Base-by-base conservation (phyloP, 2,888 invertebrate genomes). In the Prosopocoilus inquinatus region DNA sequence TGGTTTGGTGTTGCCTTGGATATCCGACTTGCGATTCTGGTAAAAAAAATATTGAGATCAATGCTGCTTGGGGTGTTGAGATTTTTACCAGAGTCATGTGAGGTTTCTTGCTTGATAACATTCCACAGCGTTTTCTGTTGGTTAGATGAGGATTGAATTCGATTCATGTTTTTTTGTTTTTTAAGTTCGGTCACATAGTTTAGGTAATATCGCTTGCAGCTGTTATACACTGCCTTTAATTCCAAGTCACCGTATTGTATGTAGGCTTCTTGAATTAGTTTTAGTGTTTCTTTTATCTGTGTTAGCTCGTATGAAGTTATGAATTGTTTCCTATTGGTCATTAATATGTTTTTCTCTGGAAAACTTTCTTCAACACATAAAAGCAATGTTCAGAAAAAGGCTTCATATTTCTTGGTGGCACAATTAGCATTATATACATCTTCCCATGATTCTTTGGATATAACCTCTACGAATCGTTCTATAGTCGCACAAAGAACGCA, bases 241-340 rank as follows among this genome's bases (percentile, higher is more conserved):
- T 45, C 15, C 5, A 8, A 2, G 7, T 28, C 2, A 20, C 15
- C 45, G 7, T 16, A 28, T 11, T 45, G 20, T 2, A 16, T 13
- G n/a, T 45, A 45, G 45, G 45, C 11, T 45, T 45, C 45, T 28
- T 45, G 16, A 7, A 45, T 45, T 7, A 45, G 45, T 9, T 45
- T 15, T 11, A 45, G 45, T 11, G 45, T 45, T 7, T 45, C 5
- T 3, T 5, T 15, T 15, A 13, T 45, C 11, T 44, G 15, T n/a
- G 13, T n/a, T 15, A 44, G 44, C 16, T 44, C 44, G 2, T 12
- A 20, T 13, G 44, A 44, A 13, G 44, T 11, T n/a, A n/a, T n/a
- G n/a, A n/a, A n/a, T n/a, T n/a, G n/a, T n/a, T n/a, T n/a, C n/a
- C n/a, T n/a, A n/a, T n/a, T n/a, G n/a, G n/a, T n/a, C n/a, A n/a